Percentiles rank a stretch among this genome's conserved stretches.
phyloP scores from a whole-genome alignment of 2,113 vertebrate genomes.

The Puma concolor region DNA sequence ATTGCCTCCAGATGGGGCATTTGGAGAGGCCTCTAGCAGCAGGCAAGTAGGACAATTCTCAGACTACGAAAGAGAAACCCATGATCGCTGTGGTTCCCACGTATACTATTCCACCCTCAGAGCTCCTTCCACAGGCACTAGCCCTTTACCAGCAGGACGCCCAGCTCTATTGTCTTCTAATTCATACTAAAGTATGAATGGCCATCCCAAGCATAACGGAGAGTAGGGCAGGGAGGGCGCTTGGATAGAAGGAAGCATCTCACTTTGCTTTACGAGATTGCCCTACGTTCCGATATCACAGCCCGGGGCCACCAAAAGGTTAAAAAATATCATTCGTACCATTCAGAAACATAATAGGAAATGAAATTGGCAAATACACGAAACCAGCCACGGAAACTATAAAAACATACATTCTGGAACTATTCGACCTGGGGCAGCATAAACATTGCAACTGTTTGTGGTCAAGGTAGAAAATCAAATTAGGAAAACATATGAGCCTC shows the following conservation, averaged over 20 bases:
- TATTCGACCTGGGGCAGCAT: neutral
- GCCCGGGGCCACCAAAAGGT: neutral
- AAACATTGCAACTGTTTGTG: neutral
- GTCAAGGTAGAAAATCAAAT: constrained; percentile 19
- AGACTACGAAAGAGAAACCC: neutral
- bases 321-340: neutral
- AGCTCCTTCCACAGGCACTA: neutral
- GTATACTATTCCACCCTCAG: fast-evolving
- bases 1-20: neutral
- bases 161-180: neutral
- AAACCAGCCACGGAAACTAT: neutral
- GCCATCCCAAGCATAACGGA: neutral
- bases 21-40: fast-evolving
- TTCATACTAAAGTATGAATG: constrained; percentile 6
- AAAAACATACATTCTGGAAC: neutral
- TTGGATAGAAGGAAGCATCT: neutral
- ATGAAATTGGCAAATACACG: constrained; percentile 25
- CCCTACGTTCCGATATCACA: neutral
- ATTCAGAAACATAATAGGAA: constrained; percentile 47
- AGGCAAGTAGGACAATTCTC: neutral
- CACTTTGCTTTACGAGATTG: neutral
- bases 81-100: fast-evolving
- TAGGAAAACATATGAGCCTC: neutral
- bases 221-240: neutral
- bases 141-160: neutral